Conservation (phyloP, 2,888 invertebrate genomes). For the Thecophora atra region DNA sequence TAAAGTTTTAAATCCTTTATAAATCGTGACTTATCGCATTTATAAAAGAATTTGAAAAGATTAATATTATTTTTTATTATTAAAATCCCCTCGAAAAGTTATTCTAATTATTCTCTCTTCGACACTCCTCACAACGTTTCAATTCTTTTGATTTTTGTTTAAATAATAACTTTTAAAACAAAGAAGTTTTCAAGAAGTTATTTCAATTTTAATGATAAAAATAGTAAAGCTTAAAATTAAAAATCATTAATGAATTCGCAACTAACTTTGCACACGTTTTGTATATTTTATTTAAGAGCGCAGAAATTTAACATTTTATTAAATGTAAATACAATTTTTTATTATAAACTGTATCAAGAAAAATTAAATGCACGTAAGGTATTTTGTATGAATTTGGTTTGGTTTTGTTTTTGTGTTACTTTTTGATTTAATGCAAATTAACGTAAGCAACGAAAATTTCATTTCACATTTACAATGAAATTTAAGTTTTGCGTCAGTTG, state of each 20-base stretch:
- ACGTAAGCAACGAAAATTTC: conserved; percentile 19
- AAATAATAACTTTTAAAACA: no score
- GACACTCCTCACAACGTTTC: no score
- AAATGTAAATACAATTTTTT: conserved; percentile 42
- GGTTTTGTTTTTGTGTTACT: conserved; percentile 18
- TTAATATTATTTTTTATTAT: no score
- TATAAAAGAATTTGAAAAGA: no score
- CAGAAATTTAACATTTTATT: conserved; percentile 46
- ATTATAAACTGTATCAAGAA: conserved; percentile 5
- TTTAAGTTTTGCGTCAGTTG: conserved; percentile 36
- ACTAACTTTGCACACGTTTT: conserved; percentile 25
- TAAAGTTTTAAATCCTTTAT: no score
- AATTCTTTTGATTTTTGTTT: no score
- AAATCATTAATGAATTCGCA: conserved; percentile 23
- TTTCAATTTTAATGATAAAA: no score
- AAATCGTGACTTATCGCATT: no score
- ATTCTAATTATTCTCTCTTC: no score
- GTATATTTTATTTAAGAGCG: conserved; percentile 13
- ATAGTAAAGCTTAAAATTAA: conserved; percentile 22
- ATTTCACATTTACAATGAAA: conserved; percentile 14
- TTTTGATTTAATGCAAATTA: conserved; percentile 24
- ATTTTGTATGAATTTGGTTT: conserved; percentile 24
- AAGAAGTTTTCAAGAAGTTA: no score
- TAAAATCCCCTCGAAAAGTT: no score
- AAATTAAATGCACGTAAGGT: conserved; percentile 36